phyloP scores from a whole-genome alignment of 1,140 invertebrate genomes.

The Steinernema feltiae region DNA sequence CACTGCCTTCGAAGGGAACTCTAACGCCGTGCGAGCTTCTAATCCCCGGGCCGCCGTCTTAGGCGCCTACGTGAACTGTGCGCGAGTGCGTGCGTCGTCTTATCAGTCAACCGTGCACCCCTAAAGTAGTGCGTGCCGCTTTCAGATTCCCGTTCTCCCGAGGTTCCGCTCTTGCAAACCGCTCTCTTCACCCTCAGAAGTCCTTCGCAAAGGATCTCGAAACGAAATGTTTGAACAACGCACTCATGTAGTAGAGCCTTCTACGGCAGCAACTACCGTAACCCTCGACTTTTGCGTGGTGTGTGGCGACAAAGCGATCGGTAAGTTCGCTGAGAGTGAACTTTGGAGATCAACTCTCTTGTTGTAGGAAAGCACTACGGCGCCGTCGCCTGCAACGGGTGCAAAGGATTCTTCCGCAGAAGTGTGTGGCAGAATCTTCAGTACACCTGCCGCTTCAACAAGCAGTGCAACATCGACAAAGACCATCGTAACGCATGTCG shows the following conservation, averaged over 20 bases:
- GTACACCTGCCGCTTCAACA: slow-evolving; percentile 95
- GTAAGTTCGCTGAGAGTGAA: background rate
- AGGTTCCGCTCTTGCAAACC: background rate
- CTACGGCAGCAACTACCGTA: background rate
- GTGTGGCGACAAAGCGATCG: slow-evolving; percentile 6
- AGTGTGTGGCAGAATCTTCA: slow-evolving; percentile 68
- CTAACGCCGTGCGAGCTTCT: background rate
- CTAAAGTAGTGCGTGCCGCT: background rate
- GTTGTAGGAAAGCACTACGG: background rate
- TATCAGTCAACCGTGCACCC: background rate
- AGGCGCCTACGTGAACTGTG: slow-evolving; percentile 14
- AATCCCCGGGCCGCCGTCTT: slow-evolving; percentile 14
- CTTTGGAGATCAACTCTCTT: background rate
- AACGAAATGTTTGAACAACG: background rate
- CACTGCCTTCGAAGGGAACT: background rate
- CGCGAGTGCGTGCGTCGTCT: slow-evolving; percentile 1
- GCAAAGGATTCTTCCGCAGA: background rate
- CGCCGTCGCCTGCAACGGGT: background rate
- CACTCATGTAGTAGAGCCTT: background rate
- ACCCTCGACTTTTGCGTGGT: slow-evolving; percentile 8
- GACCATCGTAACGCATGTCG: slow-evolving; percentile 94
- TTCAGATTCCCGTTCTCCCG: background rate
- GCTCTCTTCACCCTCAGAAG: background rate
- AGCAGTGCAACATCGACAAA: slow-evolving; percentile 94
- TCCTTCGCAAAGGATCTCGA: background rate